Conservation (phyloP, 2,113 vertebrate genomes). For the Prolemur simus region DNA sequence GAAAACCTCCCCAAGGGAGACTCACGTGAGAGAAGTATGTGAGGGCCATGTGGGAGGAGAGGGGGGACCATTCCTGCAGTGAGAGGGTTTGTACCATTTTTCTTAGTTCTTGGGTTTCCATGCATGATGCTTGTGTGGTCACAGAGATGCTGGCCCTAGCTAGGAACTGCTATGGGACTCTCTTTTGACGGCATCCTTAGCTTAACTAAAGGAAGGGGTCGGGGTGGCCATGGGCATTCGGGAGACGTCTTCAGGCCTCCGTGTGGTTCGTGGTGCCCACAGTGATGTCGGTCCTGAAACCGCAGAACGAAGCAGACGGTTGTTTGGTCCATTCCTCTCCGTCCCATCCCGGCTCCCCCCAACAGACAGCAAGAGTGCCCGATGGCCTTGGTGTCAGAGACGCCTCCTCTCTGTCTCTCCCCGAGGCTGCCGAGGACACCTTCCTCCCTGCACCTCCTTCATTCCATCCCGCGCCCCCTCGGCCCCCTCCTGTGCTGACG, state of each 20-base stretch:
- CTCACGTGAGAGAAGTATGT: fast-evolving
- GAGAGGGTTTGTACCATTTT: not conserved
- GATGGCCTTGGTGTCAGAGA: not conserved
- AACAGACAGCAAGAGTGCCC: not conserved
- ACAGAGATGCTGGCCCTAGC: not conserved
- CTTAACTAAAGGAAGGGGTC: not conserved
- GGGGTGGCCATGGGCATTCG: too few species aligned
- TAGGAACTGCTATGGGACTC: not conserved
- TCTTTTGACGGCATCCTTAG: not conserved
- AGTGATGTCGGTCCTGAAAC: not conserved
- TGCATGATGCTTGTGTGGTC: not conserved
- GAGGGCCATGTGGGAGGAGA: not conserved
- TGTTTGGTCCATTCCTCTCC: not conserved
- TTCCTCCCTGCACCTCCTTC: fast-evolving
- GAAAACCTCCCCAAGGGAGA: not conserved
- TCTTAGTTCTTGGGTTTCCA: not conserved
- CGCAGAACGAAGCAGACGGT: not conserved
- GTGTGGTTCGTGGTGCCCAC: fast-evolving
- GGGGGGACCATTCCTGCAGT: too few species aligned
- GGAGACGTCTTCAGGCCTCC: not conserved
- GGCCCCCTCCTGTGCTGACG: not conserved
- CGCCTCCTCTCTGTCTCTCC: not conserved
- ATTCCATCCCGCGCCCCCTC: not conserved
- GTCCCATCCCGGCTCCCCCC: not conserved
- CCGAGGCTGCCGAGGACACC: not conserved